Percentiles rank a stretch among this genome's conserved stretches.
These are phyloP conservation scores for Anastatus disparis DNA, from an alignment of 1,140 invertebrate genomes.

Conservation along the genomic window DNA sequence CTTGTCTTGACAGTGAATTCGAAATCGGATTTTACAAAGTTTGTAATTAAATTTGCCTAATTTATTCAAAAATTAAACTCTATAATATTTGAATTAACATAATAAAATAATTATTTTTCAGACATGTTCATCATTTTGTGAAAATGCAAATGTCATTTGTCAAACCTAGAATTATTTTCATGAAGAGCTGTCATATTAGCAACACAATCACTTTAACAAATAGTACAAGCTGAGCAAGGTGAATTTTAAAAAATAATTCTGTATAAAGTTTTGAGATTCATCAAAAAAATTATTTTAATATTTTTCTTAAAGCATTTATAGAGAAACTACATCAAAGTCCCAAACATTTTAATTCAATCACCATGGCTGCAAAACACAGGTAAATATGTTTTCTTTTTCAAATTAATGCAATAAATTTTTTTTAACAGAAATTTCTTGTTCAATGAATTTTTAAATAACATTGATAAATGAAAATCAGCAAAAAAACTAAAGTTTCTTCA, in stretches of 20 bases:
- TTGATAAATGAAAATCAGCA: no score
- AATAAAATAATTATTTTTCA: no score
- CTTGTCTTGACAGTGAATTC: background rate
- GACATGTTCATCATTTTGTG: conserved; percentile 3
- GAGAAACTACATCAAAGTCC: background rate
- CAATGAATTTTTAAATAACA: no score
- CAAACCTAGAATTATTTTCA: background rate
- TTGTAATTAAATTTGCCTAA: background rate
- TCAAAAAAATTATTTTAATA: background rate
- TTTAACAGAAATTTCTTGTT: no score
- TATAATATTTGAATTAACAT: no score
- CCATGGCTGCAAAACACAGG: conserved; percentile 36
- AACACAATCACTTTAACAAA: background rate
- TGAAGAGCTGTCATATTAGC: background rate
- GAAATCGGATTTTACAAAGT: background rate
- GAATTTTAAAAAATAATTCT: background rate
- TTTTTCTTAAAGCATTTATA: no score
- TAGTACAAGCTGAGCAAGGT: background rate
- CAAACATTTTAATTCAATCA: background rate
- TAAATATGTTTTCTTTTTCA: no score
- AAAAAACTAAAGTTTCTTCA: no score
- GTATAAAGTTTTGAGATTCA: background rate
- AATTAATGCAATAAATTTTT: no score
- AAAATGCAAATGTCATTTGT: conserved; percentile 26
- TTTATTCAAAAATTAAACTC: no score